Conservation (phyloP, 2,888 invertebrate species). For the Fragum whitleyi region DNA sequence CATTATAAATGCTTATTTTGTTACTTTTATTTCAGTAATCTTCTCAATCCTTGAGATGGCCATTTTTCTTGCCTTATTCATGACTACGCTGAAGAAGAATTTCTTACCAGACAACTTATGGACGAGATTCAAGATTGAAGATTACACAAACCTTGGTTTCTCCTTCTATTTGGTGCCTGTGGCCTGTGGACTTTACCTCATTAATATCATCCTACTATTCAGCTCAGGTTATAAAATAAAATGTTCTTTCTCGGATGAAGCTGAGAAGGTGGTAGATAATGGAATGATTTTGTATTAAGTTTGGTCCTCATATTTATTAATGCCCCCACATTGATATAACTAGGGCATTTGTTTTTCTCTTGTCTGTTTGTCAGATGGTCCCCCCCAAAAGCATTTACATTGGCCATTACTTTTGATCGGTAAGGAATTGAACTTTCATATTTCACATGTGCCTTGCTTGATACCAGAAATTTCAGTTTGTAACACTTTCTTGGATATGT, state of each 20-base stretch:
- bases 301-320: too few relatives aligned
- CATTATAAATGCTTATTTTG: too few relatives aligned
- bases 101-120: constrained; percentile 93
- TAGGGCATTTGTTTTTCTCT: too few relatives aligned
- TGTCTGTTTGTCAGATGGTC: too few relatives aligned
- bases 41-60: constrained; percentile 91
- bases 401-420: too few relatives aligned
- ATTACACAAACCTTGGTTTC: constrained; percentile 92
- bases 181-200: constrained; percentile 89
- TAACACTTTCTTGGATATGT: too few relatives aligned
- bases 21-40: constrained; percentile 88
- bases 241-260: constrained; percentile 89
- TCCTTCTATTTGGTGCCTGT: constrained; percentile 95
- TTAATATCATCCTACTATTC: constrained; percentile 91
- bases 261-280: constrained; percentile 86
- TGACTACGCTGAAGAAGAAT: constrained; percentile 92
- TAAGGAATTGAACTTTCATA: too few relatives aligned
- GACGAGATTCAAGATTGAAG: constrained; percentile 93
- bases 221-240: constrained; percentile 90
- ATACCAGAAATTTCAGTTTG: too few relatives aligned
- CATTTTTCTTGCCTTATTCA: constrained; percentile 94
- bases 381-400: too few relatives aligned
- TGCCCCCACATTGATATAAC: too few relatives aligned
- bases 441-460: too few relatives aligned
- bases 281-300: constrained; percentile 88